Conservation (phyloP, 2,888 invertebrate species). For the Troilus luridus region DNA sequence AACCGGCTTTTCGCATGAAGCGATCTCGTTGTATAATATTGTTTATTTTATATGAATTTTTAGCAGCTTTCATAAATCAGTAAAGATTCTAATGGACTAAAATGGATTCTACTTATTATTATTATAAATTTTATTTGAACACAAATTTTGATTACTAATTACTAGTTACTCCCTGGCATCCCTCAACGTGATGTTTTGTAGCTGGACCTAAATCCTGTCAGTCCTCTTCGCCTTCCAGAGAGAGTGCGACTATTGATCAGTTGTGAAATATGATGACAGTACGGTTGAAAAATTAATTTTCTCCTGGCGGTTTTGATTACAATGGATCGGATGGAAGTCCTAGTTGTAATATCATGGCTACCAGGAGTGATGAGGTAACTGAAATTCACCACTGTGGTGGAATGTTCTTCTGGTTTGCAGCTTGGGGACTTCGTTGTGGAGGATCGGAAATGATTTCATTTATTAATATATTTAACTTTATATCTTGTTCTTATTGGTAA, state of each 20-base stretch:
- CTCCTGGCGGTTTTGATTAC: not conserved
- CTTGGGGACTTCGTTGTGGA: not conserved
- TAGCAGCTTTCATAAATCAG: too few species aligned
- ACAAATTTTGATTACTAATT: too few species aligned
- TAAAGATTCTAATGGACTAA: too few species aligned
- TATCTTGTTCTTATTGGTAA: too few species aligned
- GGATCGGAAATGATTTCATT: not conserved
- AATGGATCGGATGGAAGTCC: not conserved
- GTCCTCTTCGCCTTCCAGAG: not conserved
- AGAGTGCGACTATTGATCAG: not conserved
- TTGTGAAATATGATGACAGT: constrained; percentile 19
- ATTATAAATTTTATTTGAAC: too few species aligned
- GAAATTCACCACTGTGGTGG: not conserved
- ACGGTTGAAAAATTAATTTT: constrained; percentile 45
- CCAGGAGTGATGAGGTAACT: not conserved
- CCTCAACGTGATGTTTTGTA: not conserved
- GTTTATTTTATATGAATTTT: too few species aligned
- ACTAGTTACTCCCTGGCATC: too few species aligned
- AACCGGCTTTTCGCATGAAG: too few species aligned
- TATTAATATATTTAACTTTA: too few species aligned
- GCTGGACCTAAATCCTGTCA: not conserved
- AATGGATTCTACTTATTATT: too few species aligned
- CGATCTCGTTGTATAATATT: too few species aligned
- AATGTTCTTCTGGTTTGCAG: not conserved
- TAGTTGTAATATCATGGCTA: not conserved